Evolutionary conservation across 2,797 vertebrate genomes (phyloP).

Genomic region (Manis pentadactyla): DNA sequence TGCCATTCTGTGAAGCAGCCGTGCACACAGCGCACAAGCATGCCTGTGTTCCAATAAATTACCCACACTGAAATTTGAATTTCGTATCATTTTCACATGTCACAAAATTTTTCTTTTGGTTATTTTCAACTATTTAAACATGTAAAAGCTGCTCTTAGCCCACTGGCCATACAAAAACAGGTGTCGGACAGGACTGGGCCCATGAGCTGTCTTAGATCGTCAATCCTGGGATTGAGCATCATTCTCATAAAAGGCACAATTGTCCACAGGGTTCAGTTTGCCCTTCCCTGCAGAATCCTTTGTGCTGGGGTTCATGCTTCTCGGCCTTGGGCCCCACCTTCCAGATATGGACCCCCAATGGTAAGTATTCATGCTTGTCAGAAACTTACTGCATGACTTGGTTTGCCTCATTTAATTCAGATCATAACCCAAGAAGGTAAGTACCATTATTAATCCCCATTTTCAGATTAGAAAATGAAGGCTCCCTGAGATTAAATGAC

Average conservation of each 20-base stretch:
- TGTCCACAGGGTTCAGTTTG: neutral
- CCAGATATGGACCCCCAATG: neutral
- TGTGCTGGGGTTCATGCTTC: neutral
- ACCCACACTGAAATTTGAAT: neutral
- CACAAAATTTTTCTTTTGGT: neutral
- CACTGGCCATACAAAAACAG: neutral
- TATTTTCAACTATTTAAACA: conserved; percentile 5
- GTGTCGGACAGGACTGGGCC: neutral
- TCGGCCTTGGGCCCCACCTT: neutral
- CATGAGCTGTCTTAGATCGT: neutral
- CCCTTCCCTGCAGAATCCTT: neutral
- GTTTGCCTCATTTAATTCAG: neutral
- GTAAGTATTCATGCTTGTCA: neutral
- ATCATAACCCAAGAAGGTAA: neutral
- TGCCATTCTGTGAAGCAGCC: neutral
- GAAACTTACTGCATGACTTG: neutral
- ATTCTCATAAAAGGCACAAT: neutral
- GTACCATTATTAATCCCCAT: neutral
- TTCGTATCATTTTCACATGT: neutral
- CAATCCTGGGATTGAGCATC: neutral
- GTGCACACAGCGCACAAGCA: neutral
- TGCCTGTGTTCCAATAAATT: neutral
- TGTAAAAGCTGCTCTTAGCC: neutral
- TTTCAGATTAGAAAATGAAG: neutral
- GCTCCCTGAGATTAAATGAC: neutral